These are phyloP conservation scores for Drosophila melanogaster DNA, from an alignment of 1,140 invertebrate species.

Conservation along the genomic window DNA sequence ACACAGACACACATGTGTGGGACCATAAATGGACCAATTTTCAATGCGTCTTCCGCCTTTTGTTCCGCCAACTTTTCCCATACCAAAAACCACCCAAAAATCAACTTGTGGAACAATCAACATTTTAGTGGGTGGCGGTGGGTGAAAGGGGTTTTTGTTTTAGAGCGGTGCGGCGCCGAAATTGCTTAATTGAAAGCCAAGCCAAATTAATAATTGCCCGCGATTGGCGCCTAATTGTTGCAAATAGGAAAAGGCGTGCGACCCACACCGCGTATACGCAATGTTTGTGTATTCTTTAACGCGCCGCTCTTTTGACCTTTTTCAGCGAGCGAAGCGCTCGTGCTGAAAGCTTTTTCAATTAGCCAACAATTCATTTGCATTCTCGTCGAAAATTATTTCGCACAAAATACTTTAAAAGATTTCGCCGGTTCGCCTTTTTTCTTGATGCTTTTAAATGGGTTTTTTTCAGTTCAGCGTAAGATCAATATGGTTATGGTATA, in stretches of 20 bases:
- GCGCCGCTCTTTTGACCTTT: conserved; percentile 49
- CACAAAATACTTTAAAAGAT: conserved; percentile 24
- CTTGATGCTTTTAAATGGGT: conserved; percentile 1
- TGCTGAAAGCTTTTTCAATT: conserved; percentile 74
- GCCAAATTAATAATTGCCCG: conserved; percentile 76
- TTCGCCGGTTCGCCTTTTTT: conserved; percentile 1
- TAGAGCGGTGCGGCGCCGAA: conserved; percentile 31
- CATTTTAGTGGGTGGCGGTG: conserved; percentile 5
- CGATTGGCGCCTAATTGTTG: conserved; percentile 76
- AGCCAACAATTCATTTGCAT: conserved; percentile 73
- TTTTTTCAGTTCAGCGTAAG: background rate
- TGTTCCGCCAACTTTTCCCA: conserved; percentile 40
- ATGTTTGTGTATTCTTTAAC: conserved; percentile 41
- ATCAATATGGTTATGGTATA: background rate
- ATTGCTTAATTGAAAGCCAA: conserved; percentile 78
- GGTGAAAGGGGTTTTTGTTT: background rate
- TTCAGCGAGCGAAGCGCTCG: conserved; percentile 18
- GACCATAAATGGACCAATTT: conserved; percentile 76
- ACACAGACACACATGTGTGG: conserved; percentile 24
- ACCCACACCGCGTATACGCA: conserved; percentile 68
- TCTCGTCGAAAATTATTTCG: conserved; percentile 43
- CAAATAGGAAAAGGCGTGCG: conserved; percentile 67
- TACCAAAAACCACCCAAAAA: conserved; percentile 25
- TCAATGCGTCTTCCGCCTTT: conserved; percentile 46
- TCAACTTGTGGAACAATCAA: conserved; percentile 36